phyloP scores from a whole-genome alignment of 2,797 vertebrate genomes.

The Galagoides demidoff region DNA sequence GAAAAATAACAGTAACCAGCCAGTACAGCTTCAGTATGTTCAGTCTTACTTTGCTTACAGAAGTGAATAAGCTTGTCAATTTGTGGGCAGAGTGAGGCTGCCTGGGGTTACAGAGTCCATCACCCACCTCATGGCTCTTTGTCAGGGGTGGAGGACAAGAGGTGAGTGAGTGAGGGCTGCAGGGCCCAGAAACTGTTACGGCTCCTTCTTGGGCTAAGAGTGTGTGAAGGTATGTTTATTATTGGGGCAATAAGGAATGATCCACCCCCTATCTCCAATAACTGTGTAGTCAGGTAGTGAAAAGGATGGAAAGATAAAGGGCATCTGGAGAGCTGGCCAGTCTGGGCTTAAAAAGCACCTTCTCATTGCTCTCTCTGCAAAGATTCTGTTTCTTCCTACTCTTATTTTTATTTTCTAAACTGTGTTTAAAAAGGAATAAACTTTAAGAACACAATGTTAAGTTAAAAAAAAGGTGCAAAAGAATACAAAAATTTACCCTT shows the following conservation, averaged over 20 bases:
- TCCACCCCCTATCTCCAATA: background rate
- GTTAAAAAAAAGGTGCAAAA: background rate
- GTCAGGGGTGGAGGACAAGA: background rate
- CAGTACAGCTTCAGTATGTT: conserved; percentile 4
- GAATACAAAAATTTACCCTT: background rate
- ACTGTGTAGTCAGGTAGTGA: background rate
- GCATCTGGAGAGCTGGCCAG: background rate
- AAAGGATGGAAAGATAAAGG: background rate
- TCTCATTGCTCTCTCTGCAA: background rate
- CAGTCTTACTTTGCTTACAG: conserved; percentile 60
- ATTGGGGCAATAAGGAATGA: background rate
- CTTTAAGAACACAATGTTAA: background rate
- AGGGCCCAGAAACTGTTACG: background rate
- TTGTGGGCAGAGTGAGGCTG: background rate
- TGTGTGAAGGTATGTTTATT: background rate
- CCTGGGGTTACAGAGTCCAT: background rate
- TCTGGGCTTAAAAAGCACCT: background rate
- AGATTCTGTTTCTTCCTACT: background rate
- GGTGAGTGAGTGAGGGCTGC: background rate
- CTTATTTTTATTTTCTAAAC: background rate
- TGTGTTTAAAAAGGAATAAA: background rate
- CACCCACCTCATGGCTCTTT: background rate
- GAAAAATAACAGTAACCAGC: conserved; percentile 40
- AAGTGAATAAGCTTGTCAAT: background rate
- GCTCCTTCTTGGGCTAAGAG: background rate